Conservation (phyloP, 1,140 invertebrate species). For the Hylaeus anthracinus region DNA sequence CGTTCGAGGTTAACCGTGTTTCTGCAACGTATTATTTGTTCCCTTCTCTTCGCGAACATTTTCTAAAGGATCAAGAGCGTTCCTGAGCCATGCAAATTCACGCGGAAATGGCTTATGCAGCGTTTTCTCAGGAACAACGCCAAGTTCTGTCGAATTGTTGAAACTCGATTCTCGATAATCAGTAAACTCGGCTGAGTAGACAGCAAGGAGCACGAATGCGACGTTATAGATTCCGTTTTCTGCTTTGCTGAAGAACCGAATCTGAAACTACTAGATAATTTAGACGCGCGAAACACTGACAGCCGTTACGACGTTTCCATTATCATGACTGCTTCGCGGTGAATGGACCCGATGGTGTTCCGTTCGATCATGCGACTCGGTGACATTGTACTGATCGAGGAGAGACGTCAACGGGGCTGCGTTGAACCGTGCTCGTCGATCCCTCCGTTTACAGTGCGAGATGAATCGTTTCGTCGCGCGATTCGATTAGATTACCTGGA, state of each 20-base stretch:
- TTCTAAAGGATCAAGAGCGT: background rate
- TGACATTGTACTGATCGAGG: conserved; percentile 27
- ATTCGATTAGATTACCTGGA: conserved; percentile 3
- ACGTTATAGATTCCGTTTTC: conserved; percentile 9
- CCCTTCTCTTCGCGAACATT: background rate
- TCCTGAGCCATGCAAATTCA: background rate
- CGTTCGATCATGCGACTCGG: conserved; percentile 17
- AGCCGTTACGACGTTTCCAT: conserved; percentile 27
- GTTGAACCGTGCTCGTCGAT: conserved; percentile 21
- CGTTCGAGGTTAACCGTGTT: too few species aligned
- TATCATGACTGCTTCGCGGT: conserved; percentile 31
- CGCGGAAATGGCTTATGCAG: background rate
- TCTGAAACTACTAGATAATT: conserved; percentile 22
- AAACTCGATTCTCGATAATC: conserved; percentile 12
- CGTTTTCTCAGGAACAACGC: background rate
- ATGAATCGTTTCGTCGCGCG: background rate
- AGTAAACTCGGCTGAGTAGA: conserved; percentile 4
- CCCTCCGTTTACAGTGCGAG: background rate
- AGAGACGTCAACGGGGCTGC: conserved; percentile 9
- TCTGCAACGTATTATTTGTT: background rate
- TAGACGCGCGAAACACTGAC: conserved; percentile 11
- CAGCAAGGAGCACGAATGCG: background rate
- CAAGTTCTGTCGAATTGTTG: background rate
- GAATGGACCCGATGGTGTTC: conserved; percentile 30
- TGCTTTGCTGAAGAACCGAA: conserved; percentile 24